These are phyloP conservation scores for Apamea crenata DNA, from an alignment of 2,888 invertebrate species.

Conservation along the genomic window DNA sequence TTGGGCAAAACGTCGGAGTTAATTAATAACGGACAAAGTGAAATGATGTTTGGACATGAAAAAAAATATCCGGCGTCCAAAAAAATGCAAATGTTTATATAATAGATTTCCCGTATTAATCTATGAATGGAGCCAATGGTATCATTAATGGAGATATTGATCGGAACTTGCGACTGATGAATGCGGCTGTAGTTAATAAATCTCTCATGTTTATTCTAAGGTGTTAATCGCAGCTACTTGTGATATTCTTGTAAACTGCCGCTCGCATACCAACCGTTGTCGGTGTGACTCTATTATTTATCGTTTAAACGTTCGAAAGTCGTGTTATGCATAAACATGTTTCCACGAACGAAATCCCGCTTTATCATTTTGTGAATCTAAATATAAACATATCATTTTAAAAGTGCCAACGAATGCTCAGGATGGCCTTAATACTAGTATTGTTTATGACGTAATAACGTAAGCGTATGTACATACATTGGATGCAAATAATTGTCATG, in stretches of 20 bases:
- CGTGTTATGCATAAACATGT: conserved; percentile 72
- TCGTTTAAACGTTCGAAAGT: conserved; percentile 73
- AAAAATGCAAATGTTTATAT: conserved; percentile 44
- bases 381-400: conserved; percentile 55
- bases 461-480: conserved; percentile 65
- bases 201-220: conserved; percentile 51
- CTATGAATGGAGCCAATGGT: conserved; percentile 34
- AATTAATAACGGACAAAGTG: conserved; percentile 55
- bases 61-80: conserved; percentile 43
- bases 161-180: conserved; percentile 33
- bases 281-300: conserved; percentile 68
- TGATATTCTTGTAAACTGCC: conserved; percentile 58
- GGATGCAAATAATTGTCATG: no score
- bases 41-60: conserved; percentile 39
- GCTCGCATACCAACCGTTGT: conserved; percentile 70
- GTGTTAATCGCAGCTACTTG: conserved; percentile 56
- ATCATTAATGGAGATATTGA: conserved; percentile 40
- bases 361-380: conserved; percentile 61
- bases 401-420: conserved; percentile 22
- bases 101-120: conserved; percentile 50
- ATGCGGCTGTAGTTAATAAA: conserved; percentile 54
- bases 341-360: conserved; percentile 63
- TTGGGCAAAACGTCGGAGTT: conserved; percentile 47
- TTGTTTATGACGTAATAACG: conserved; percentile 58
- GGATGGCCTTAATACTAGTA: conserved; percentile 49